Evolutionary conservation across 2,113 vertebrate genomes (phyloP).

Genomic region (Vireo altiloquus): DNA sequence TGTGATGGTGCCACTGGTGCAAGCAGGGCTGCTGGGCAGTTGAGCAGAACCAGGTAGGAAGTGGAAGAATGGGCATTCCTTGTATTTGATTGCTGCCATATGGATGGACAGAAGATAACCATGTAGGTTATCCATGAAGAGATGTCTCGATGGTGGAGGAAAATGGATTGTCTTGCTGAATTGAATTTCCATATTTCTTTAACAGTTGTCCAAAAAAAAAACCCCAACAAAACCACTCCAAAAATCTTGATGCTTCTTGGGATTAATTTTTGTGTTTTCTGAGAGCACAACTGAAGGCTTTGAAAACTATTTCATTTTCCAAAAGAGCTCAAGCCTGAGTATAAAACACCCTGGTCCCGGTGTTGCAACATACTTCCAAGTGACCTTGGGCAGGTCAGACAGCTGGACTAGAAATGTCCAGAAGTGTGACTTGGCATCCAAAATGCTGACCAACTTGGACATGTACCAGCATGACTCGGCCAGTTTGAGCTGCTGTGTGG

Average conservation of each 20-base stretch:
- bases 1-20: not conserved
- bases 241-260: not conserved
- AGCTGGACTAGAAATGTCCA: not conserved
- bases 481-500: not conserved
- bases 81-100: rapidly evolving
- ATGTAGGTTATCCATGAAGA: not conserved
- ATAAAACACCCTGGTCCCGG: rapidly evolving
- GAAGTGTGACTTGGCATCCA: not conserved
- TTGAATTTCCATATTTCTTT: not conserved
- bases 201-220: not conserved
- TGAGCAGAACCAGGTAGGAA: not conserved
- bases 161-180: not conserved
- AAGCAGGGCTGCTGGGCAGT: not conserved
- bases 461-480: not conserved
- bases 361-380: not conserved
- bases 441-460: not conserved
- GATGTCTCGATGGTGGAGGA: not conserved
- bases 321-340: not conserved
- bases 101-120: no score
- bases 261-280: not conserved
- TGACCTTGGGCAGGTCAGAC: not conserved
- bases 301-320: not conserved
- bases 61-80: not conserved
- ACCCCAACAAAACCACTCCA: not conserved
- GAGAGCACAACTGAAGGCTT: not conserved